Evolutionary conservation across 30 jellyfish, hydroid and myxozoan species (phyloP), one percentile per base, ranked within the genome.

Genomic region (Aurelia coerulea): DNA sequence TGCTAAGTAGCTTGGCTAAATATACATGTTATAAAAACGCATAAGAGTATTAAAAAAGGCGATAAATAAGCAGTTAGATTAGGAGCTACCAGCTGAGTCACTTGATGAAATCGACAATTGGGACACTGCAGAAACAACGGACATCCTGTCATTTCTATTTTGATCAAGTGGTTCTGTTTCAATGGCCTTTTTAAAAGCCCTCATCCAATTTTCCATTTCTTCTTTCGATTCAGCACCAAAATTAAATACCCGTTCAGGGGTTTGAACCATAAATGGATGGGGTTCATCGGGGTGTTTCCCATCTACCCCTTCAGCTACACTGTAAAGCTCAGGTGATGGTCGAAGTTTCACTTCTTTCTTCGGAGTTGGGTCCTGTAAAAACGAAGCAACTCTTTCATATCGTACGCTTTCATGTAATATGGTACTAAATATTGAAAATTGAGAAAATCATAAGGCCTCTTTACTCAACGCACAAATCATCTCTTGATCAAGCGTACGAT

Each of bases 281-380:
- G 97, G 96, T 50, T 78, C 87, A 33, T 73, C 74, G 23, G 98
- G 98, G 72, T 93, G 98, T 34, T 60, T 93, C 32, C 98, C 98
- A 68, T 88, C 94, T 11, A 83, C 85, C 73, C 98, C 98, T 58
- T 88, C 97, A 49, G 81, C 46, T 10, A 86, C 96, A 18, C 41
- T 51, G 51, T 35, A 85, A 9, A 33, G 31, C 59, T 65, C 88
- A 19, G 88, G 76, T 23, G 83, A 49, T 10, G 51, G 79, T 15
- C 32, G 49, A 41, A 74, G 60, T 15, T 39, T 7, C 13, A 87
- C 90, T 60, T 70, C 96, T 17, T 46, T 39, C 51, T 68, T 87
- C 34, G 90, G 87, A 2, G 78, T 39, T 11, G 96, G 80, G 56
- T 76, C 90, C 96, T 78, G 59, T 8, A 58, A 11, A 32, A 67